A percentile compares a stretch with the other conserved stretches of the same genome.
phyloP scores from a whole-genome alignment of 2,113 vertebrate genomes.

The Phasianus colchicus region DNA sequence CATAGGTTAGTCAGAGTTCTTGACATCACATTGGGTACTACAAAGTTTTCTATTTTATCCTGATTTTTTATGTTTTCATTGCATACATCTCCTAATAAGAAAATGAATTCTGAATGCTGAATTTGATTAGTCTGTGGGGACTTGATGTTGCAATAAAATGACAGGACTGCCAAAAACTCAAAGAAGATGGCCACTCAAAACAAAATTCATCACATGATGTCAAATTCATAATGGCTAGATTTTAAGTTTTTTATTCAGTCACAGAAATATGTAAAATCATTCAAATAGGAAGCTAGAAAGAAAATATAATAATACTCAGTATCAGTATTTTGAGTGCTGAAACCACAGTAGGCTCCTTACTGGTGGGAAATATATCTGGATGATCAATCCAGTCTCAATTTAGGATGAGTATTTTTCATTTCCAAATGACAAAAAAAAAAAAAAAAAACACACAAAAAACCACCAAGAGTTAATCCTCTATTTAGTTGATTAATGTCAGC shows the following conservation, averaged over 20 bases:
- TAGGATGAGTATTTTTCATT: background rate
- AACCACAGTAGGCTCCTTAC: background rate
- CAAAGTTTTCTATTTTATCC: background rate
- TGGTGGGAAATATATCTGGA: background rate
- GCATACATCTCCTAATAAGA: background rate
- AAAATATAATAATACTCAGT: background rate
- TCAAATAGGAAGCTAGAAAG: background rate
- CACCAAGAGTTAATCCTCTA: background rate
- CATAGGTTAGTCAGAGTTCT: background rate
- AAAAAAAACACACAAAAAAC: background rate
- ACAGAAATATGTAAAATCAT: background rate
- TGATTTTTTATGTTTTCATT: background rate
- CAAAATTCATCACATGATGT: background rate
- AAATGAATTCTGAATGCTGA: background rate
- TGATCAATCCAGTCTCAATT: background rate
- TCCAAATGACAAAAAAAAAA: background rate
- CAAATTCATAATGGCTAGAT: background rate
- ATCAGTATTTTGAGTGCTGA: background rate
- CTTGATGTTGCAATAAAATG: background rate
- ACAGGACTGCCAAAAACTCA: background rate
- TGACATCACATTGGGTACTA: background rate
- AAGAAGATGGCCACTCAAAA: background rate
- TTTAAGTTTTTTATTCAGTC: background rate
- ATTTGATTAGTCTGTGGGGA: fast-evolving
- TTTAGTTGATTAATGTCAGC: background rate